Evolutionary conservation across 2,113 vertebrate genomes (phyloP), one percentile per base, ranked within the genome.

Genomic region (Prunella himalayana): DNA sequence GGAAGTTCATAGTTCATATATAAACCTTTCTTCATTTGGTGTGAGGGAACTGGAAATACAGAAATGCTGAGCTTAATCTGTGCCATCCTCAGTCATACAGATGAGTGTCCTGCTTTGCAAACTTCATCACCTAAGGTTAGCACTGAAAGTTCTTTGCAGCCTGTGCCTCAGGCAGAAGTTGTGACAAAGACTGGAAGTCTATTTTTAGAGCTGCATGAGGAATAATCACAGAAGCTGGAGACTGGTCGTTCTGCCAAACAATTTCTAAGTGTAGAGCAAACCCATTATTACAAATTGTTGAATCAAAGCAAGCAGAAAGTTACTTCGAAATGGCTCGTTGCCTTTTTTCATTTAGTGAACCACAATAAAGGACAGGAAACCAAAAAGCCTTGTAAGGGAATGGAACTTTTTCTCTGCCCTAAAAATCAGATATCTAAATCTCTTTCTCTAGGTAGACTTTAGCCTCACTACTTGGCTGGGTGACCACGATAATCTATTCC

Each of bases 261-360:
- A 50, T 94, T 94, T 88, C 49, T 69, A 86, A 90, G 71, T 37
- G 82, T 54, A 86, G 49, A 78, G 79, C 64, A 79, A 94, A 86
- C 19, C 44, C 53, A 51, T 93, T 90, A 90, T 83, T 83, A 60
- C 65, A 84, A 79, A 78, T 60, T 69, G 61, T 91, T 92, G 49
- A 89, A 92, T 87, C 57, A 82, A 86, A 91, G 91, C 60, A 86
- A 85, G 78, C 57, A 95, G 83, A 86, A 95, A 95, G 53, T 90
- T 95, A 54, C 73, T 95, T 87, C 87, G 66, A 92, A 94, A 85
- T 75, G 84, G 70, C 39, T 83, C 44, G 0, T 45, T 95, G 77
- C 83, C 50, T 78, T 84, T 92, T 92, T 84, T 70, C 28, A 45
- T 92, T 41, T 49, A 61, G 53, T 65, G 65, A 82, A 92, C 41